Evolutionary conservation across 2,113 vertebrate genomes (phyloP).

Genomic region (Ia io): DNA sequence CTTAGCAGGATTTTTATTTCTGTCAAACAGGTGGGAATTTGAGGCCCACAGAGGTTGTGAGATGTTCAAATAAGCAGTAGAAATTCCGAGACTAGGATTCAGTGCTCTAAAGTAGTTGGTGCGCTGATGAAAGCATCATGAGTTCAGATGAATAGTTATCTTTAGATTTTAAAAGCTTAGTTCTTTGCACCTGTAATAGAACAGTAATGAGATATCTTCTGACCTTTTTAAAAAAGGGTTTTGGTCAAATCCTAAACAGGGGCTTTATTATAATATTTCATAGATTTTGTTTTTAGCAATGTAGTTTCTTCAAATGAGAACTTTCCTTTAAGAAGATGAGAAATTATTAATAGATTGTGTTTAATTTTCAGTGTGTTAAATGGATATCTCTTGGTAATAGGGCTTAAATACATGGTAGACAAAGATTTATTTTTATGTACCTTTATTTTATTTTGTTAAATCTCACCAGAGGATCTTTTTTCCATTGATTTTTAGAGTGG

Average conservation of each 20-base stretch:
- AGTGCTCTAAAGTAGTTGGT: background rate
- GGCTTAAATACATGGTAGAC: background rate
- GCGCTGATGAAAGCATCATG: background rate
- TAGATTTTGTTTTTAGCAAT: background rate
- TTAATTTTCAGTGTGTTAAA: constrained; percentile 18
- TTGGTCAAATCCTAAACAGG: background rate
- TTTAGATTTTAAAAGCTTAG: background rate
- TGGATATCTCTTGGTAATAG: background rate
- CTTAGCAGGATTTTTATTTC: constrained; percentile 1
- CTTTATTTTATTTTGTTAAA: background rate
- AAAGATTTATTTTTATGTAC: background rate
- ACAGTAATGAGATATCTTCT: background rate
- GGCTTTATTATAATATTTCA: background rate
- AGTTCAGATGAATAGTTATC: constrained; percentile 13
- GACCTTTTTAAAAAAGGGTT: background rate
- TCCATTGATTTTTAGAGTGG: too few relatives aligned
- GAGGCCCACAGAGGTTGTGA: background rate
- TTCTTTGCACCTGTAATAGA: background rate
- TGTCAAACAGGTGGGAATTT: background rate
- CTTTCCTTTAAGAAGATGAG: constrained; percentile 4
- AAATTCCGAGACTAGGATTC: background rate
- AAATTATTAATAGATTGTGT: background rate
- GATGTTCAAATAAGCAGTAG: background rate
- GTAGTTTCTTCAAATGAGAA: background rate
- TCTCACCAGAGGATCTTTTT: too few relatives aligned